These are phyloP conservation scores for Holacanthus passer DNA, from an alignment of 2,113 vertebrate genomes.

Conservation along the genomic window DNA sequence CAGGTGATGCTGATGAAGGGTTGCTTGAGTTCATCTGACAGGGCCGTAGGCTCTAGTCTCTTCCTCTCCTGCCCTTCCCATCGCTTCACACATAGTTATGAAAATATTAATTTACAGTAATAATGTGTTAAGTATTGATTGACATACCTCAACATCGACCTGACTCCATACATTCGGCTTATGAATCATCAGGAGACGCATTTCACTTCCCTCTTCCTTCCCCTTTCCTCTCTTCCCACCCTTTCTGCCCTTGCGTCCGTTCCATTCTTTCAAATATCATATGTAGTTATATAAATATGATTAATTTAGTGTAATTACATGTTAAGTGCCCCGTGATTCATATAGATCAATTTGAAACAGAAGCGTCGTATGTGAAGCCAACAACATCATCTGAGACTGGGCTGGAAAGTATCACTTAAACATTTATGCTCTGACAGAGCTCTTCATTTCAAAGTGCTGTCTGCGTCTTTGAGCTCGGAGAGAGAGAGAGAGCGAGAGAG, in stretches of 20 bases:
- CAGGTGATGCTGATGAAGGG: neutral
- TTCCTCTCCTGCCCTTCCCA: neutral
- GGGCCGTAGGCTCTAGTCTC: neutral
- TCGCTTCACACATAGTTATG: neutral
- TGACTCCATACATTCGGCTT: neutral
- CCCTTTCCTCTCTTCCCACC: neutral
- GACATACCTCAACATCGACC: neutral
- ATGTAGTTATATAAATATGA: slow-evolving; percentile 49
- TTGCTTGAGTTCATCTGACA: neutral
- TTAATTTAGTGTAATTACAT: slow-evolving; percentile 69
- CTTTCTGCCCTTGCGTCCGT: neutral
- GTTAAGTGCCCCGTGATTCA: slow-evolving; percentile 55
- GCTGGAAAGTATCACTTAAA: slow-evolving; percentile 74
- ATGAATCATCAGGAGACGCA: neutral
- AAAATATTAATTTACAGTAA: slow-evolving; percentile 13
- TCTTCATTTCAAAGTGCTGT: slow-evolving; percentile 68
- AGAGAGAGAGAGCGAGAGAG: too few relatives aligned
- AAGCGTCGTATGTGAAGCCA: slow-evolving; percentile 50
- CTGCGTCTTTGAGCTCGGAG: slow-evolving; percentile 53
- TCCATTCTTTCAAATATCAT: slow-evolving; percentile 30
- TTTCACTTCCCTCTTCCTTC: neutral
- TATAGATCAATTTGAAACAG: slow-evolving; percentile 57
- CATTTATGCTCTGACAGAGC: slow-evolving; percentile 62
- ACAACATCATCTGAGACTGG: slow-evolving; percentile 60
- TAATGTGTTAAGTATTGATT: slow-evolving; percentile 13